Conservation (phyloP, 2,888 invertebrate genomes). For the Callinectes sapidus region DNA sequence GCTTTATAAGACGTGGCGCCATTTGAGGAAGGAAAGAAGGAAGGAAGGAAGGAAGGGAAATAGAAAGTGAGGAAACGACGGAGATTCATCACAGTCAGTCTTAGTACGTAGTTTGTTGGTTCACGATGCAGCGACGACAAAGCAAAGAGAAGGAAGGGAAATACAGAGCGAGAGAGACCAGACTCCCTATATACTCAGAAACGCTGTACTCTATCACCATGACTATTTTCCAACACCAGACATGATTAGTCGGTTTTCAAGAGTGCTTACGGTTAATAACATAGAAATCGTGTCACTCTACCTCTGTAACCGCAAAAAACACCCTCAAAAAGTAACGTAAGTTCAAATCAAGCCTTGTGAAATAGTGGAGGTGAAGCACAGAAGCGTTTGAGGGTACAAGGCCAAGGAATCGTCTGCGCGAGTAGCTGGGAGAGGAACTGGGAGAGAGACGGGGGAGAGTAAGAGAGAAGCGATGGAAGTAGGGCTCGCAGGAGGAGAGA, state of each 20-base stretch:
- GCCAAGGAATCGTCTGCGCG: neutral
- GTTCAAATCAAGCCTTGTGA: too few relatives aligned
- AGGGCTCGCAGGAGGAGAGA: slow-evolving; percentile 2
- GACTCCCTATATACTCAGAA: too few relatives aligned
- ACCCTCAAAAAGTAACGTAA: too few relatives aligned
- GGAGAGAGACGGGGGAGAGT: neutral
- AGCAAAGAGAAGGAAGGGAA: neutral
- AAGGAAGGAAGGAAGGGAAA: too few relatives aligned
- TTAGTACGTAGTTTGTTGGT: neutral
- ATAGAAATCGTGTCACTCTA: too few relatives aligned
- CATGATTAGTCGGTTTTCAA: too few relatives aligned
- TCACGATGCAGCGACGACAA: neutral
- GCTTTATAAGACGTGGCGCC: neutral
- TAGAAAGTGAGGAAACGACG: neutral
- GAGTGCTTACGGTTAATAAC: too few relatives aligned
- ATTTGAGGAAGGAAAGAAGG: neutral
- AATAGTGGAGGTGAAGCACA: too few relatives aligned
- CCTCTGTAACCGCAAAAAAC: too few relatives aligned
- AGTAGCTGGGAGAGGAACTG: neutral
- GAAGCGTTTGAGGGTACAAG: too few relatives aligned
- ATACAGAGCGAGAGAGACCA: neutral
- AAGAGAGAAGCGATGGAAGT: neutral
- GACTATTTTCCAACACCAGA: too few relatives aligned
- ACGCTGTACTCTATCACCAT: too few relatives aligned
- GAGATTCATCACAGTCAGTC: neutral